Percentiles rank a stretch among this genome's conserved stretches.
These are phyloP conservation scores for Papio anubis DNA, from an alignment of 2,113 vertebrate genomes.

Conservation along the genomic window DNA sequence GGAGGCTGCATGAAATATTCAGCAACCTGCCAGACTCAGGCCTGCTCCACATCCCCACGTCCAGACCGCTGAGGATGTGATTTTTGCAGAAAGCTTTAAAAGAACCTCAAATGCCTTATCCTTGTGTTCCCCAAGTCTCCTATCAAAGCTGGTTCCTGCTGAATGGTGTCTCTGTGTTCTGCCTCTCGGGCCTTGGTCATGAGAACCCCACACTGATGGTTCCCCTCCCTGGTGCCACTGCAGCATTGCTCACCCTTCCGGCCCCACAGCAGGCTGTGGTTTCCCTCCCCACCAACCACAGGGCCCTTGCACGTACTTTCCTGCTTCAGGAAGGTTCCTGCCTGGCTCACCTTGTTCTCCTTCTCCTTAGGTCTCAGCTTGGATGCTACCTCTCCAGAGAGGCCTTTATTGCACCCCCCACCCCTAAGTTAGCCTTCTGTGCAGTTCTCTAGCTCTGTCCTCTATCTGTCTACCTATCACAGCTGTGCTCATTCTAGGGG, in stretches of 20 bases:
- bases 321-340: neutral
- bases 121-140: neutral
- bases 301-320: neutral
- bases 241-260: too few relatives aligned
- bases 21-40: neutral
- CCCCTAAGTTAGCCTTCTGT: accelerated
- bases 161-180: accelerated
- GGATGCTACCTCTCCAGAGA: neutral
- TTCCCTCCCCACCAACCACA: neutral
- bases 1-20: neutral
- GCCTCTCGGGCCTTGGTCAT: neutral
- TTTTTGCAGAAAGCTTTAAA: neutral
- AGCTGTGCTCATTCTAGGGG: accelerated
- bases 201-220: too few relatives aligned
- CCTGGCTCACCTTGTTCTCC: accelerated
- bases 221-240: too few relatives aligned
- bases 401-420: accelerated
- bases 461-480: too few relatives aligned
- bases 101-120: accelerated
- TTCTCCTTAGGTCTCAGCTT: neutral
- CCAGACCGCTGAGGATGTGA: too few relatives aligned
- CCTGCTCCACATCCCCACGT: neutral
- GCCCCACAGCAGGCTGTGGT: neutral
- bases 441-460: too few relatives aligned
- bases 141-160: too few relatives aligned